Evolutionary conservation across 92 coral and sea anemone genomes (phyloP).

Genomic region (Epizoanthus rinbou): DNA sequence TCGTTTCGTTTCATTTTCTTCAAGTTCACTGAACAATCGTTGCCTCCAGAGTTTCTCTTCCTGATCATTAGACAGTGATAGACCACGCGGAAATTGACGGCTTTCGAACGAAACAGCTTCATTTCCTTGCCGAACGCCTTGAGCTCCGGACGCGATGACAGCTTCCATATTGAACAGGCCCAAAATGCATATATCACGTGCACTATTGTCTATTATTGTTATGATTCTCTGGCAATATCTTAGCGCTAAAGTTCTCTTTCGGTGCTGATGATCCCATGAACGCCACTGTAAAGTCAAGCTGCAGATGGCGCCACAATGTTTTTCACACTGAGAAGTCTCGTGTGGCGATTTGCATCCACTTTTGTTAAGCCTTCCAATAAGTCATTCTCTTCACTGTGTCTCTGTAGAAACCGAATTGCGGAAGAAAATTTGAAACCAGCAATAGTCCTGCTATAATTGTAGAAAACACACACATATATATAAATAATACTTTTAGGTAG

Average conservation of each 20-base stretch:
- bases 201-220: not conserved
- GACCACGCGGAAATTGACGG: slow-evolving; percentile 48
- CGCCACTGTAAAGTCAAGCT: not conserved
- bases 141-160: slow-evolving; percentile 83
- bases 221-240: not conserved
- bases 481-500: not conserved
- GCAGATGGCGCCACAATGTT: slow-evolving; percentile 33
- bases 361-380: slow-evolving; percentile 21
- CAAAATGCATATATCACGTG: not conserved
- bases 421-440: not conserved
- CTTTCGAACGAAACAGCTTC: slow-evolving; percentile 66
- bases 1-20: slow-evolving; percentile 66
- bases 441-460: not conserved
- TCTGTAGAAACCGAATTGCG: not conserved
- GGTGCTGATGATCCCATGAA: not conserved
- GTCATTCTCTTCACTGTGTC: slow-evolving; percentile 10
- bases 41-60: slow-evolving; percentile 55
- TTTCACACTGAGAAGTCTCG: not conserved
- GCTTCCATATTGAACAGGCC: slow-evolving; percentile 67
- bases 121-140: slow-evolving; percentile 71
- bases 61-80: slow-evolving; percentile 18
- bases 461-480: not conserved
- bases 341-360: slow-evolving; percentile 19
- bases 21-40: slow-evolving; percentile 59
- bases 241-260: not conserved